Conservation (phyloP, 2,113 vertebrate genomes). For the Scortum barcoo region DNA sequence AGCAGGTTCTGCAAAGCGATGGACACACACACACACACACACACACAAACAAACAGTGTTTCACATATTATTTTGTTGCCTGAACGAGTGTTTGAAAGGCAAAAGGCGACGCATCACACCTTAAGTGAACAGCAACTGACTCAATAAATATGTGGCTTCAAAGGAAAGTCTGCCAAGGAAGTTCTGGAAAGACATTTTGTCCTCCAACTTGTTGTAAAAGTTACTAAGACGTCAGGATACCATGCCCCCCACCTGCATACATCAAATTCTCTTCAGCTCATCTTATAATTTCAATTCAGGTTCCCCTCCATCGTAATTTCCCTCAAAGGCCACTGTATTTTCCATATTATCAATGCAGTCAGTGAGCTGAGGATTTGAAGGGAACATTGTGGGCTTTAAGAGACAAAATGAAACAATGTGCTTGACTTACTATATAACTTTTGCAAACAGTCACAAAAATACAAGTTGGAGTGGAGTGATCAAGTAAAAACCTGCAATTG, state of each 20-base stretch:
- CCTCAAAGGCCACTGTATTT: conserved; percentile 6
- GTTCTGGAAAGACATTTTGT: conserved; percentile 48
- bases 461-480: too few species aligned
- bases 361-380: not conserved
- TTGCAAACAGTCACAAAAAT: not conserved
- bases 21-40: not conserved
- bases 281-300: conserved; percentile 27
- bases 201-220: conserved; percentile 35
- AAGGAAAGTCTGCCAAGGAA: conserved; percentile 13
- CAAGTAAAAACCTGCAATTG: not conserved
- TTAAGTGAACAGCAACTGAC: conserved; percentile 14
- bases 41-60: conserved; percentile 6
- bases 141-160: conserved; percentile 20
- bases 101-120: conserved; percentile 12
- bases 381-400: not conserved
- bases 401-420: not conserved
- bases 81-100: conserved; percentile 34
- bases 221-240: conserved; percentile 20
- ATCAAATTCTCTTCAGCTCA: conserved; percentile 11
- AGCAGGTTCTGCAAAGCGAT: not conserved
- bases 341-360: not conserved
- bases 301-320: conserved; percentile 9
- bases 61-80: conserved; percentile 31
- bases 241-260: conserved; percentile 8
- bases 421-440: not conserved